A percentile compares a stretch with the other conserved stretches of the same genome.
Conservation (phyloP, 2,113 vertebrate genomes). For the Eulemur macaco region DNA sequence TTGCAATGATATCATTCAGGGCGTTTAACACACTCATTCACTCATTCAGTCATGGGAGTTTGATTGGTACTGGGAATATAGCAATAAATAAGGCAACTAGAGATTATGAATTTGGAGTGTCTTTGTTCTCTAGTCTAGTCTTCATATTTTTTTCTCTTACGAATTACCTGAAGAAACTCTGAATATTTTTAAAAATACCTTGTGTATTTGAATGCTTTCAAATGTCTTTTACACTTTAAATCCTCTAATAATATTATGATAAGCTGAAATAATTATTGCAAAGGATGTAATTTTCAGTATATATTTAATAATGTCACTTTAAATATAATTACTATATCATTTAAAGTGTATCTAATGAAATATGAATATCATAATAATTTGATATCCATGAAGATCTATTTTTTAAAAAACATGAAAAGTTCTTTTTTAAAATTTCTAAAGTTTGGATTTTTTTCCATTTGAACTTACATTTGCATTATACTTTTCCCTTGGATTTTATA, state of each 20-base stretch:
- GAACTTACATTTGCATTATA: not conserved
- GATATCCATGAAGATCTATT: not conserved
- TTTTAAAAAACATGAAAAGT: not conserved
- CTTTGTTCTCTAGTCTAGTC: not conserved
- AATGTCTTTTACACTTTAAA: not conserved
- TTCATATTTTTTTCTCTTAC: not conserved
- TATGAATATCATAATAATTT: not conserved
- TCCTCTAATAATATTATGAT: not conserved
- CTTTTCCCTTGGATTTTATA: not conserved
- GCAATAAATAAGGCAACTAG: not conserved
- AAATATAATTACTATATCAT: not conserved
- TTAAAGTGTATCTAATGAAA: not conserved
- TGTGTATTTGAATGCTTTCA: not conserved
- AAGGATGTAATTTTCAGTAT: not conserved
- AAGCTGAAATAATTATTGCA: not conserved
- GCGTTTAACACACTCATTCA: not conserved
- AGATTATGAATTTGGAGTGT: not conserved
- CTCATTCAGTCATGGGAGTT: not conserved
- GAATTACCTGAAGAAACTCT: not conserved
- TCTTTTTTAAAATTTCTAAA: slow-evolving; percentile 15
- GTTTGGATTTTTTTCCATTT: not conserved
- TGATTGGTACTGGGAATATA: not conserved
- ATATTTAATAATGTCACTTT: not conserved
- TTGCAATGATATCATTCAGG: not conserved
- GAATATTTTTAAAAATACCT: not conserved